These are phyloP conservation scores for Pampus argenteus DNA, from an alignment of 2,797 vertebrate species.

Conservation along the genomic window DNA sequence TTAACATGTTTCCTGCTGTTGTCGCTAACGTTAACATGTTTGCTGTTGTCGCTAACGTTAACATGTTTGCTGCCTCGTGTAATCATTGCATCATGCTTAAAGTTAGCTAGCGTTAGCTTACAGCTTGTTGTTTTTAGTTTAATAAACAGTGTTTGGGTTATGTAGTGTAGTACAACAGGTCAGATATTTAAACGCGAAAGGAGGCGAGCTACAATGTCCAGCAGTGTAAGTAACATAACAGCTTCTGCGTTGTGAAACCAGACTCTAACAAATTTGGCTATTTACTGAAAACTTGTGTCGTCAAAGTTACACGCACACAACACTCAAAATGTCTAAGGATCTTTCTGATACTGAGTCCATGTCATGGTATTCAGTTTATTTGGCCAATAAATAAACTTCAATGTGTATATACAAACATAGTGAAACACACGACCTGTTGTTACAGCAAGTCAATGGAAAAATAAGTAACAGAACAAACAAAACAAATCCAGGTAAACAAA, in stretches of 20 bases:
- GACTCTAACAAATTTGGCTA: no score
- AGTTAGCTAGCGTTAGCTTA: background rate
- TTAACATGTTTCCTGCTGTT: no score
- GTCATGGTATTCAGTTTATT: background rate
- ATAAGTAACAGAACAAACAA: no score
- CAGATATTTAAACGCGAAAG: background rate
- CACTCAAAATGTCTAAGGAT: background rate
- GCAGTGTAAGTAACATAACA: conserved; percentile 67
- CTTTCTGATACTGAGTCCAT: background rate
- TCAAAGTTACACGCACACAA: rapidly evolving
- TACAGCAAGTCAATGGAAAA: no score
- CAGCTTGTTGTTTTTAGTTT: background rate
- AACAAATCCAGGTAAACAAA: no score
- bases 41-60: no score
- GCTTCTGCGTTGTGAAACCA: background rate
- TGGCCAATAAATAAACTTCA: background rate
- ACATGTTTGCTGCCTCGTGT: no score
- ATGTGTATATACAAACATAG: no score
- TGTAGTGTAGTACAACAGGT: conserved; percentile 5
- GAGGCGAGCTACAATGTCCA: conserved; percentile 58
- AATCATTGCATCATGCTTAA: conserved; percentile 36
- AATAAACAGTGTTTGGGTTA: rapidly evolving
- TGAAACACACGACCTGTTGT: no score
- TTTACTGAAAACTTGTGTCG: background rate
- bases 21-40: no score